These are phyloP conservation scores for Pantala flavescens DNA, from an alignment of 1,140 invertebrate species.

Conservation along the genomic window DNA sequence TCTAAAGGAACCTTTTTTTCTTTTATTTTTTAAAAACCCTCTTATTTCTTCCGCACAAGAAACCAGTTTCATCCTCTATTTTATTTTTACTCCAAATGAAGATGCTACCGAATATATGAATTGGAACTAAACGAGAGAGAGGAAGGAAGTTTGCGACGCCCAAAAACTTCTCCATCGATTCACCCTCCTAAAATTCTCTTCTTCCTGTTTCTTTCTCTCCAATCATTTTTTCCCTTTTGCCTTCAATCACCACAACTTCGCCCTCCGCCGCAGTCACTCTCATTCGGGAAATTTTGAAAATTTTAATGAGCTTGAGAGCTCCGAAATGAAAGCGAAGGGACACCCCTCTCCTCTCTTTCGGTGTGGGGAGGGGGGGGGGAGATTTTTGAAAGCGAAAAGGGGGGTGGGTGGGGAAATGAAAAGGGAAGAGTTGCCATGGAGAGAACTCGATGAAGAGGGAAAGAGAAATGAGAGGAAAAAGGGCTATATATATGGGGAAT, in stretches of 20 bases:
- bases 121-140: slow-evolving; percentile 8
- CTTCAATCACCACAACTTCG: background rate
- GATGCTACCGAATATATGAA: slow-evolving; percentile 6
- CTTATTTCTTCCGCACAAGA: background rate
- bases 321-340: slow-evolving; percentile 7
- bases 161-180: background rate
- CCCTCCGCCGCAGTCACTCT: background rate
- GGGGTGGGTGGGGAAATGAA: too few species aligned
- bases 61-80: background rate
- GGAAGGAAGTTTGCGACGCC: background rate
- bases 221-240: background rate
- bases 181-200: background rate
- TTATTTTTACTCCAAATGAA: slow-evolving; percentile 6
- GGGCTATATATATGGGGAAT: too few species aligned
- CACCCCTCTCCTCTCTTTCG: background rate
- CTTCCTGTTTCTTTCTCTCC: background rate
- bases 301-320: slow-evolving; percentile 9
- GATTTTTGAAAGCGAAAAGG: background rate
- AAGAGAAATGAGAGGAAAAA: too few species aligned
- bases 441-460: too few species aligned
- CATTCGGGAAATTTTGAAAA: slow-evolving; percentile 10
- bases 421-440: too few species aligned
- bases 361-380: background rate
- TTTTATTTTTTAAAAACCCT: background rate
- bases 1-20: too few species aligned